These are phyloP conservation scores for Tetrao urogallus DNA, from an alignment of 2,113 vertebrate genomes.

Conservation along the genomic window DNA sequence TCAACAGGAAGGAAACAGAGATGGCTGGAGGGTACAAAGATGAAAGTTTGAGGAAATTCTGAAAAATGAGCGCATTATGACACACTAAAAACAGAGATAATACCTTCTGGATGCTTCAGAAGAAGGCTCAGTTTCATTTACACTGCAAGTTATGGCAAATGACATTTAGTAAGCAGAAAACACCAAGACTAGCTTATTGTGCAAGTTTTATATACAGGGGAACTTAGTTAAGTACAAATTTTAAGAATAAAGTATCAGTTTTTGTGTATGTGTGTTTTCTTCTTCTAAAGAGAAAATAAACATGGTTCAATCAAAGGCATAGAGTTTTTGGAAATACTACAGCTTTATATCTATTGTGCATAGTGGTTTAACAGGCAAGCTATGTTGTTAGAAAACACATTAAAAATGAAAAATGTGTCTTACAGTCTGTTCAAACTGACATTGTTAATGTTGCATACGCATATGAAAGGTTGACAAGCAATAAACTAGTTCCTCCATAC, in stretches of 20 bases:
- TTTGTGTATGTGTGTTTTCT: not conserved
- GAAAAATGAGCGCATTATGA: constrained; percentile 63
- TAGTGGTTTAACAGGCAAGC: not conserved
- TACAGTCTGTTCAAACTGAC: not conserved
- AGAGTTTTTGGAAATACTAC: not conserved
- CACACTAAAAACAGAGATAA: constrained; percentile 71
- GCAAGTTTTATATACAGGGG: constrained; percentile 19
- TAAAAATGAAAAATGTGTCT: not conserved
- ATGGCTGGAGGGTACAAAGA: constrained; percentile 22
- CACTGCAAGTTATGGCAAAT: constrained; percentile 85
- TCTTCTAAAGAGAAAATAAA: not conserved
- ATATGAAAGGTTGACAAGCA: not conserved
- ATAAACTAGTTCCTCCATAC: not conserved
- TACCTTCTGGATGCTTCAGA: constrained; percentile 86
- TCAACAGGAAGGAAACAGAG: not conserved
- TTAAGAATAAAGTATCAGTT: not conserved
- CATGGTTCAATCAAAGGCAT: not conserved
- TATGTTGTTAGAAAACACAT: not conserved
- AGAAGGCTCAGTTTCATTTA: constrained; percentile 82
- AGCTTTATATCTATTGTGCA: not conserved
- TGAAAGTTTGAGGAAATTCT: constrained; percentile 46
- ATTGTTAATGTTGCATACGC: not conserved
- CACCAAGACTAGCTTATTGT: constrained; percentile 5
- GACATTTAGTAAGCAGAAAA: constrained; percentile 75
- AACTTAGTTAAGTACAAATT: not conserved